Conservation (phyloP, 2,888 invertebrate species). For the Yponomeuta plumbellus region DNA sequence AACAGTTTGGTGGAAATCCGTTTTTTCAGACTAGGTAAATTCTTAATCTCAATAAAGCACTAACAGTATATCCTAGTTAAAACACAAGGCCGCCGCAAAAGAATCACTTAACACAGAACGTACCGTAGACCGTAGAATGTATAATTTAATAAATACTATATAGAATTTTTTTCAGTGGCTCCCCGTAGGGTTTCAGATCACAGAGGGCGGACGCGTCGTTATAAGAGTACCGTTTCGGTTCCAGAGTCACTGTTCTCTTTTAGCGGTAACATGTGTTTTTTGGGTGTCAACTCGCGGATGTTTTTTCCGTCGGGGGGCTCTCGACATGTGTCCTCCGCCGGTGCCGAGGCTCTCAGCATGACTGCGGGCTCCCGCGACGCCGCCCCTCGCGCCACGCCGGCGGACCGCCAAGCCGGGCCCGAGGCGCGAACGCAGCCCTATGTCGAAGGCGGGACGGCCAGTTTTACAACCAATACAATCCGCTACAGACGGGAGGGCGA, state of each 20-base stretch:
- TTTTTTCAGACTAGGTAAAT: constrained; percentile 27
- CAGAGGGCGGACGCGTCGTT: constrained; percentile 59
- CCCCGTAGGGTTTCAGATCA: constrained; percentile 57
- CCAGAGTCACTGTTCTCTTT: constrained; percentile 38
- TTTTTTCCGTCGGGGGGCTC: constrained; percentile 64
- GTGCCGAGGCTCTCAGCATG: constrained; percentile 74
- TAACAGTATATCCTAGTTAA: neutral
- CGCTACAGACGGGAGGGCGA: constrained; percentile 24
- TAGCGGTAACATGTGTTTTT: constrained; percentile 49
- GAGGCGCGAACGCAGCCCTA: constrained; percentile 67
- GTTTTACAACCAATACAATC: constrained; percentile 66
- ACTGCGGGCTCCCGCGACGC: constrained; percentile 74
- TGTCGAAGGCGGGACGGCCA: constrained; percentile 59
- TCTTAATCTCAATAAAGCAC: neutral
- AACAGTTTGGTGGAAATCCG: constrained; percentile 27
- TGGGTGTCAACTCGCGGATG: constrained; percentile 55
- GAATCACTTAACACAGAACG: constrained; percentile 66
- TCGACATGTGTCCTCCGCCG: constrained; percentile 70
- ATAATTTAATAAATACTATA: constrained; percentile 22
- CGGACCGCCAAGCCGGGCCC: constrained; percentile 26
- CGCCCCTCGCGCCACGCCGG: constrained; percentile 61
- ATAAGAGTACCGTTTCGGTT: constrained; percentile 47
- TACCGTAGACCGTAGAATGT: constrained; percentile 23
- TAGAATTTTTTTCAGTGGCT: constrained; percentile 52
- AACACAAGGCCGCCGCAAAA: constrained; percentile 39